Percentiles rank a stretch among this genome's conserved stretches.
phyloP scores from a whole-genome alignment of 2,113 vertebrate species.

The Talpa occidentalis region DNA sequence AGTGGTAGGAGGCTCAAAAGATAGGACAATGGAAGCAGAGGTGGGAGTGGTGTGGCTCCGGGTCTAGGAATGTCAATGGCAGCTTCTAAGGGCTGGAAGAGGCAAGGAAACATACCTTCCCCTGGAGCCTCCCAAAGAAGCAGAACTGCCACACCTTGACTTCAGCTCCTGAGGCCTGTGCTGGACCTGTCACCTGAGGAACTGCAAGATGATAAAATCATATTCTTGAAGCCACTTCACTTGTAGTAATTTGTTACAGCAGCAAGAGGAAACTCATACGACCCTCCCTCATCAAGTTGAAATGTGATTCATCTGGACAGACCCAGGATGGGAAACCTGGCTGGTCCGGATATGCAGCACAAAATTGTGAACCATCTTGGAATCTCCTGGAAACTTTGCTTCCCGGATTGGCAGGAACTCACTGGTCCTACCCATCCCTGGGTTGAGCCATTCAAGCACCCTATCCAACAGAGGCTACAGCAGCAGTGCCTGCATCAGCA shows the following conservation, averaged over 20 bases:
- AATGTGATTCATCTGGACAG: too few species aligned
- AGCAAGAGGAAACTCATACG: neutral
- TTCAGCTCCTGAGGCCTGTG: neutral
- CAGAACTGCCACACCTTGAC: too few species aligned
- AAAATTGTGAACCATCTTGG: neutral
- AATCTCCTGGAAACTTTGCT: neutral
- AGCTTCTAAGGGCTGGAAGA: neutral
- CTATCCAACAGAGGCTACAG: neutral
- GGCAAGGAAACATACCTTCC: neutral
- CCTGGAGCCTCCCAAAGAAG: neutral
- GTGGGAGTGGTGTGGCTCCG: rapidly evolving
- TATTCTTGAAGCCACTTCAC: neutral
- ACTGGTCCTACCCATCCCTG: neutral
- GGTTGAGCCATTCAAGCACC: neutral
- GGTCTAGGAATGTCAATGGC: neutral
- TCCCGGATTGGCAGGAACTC: neutral
- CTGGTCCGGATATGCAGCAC: neutral
- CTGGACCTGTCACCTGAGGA: neutral
- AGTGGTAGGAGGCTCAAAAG: neutral
- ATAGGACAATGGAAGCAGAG: neutral
- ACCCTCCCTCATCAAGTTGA: neutral
- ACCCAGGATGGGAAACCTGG: neutral
- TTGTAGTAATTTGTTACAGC: neutral
- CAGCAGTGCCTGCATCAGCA: neutral
- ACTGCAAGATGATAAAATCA: neutral